Evolutionary conservation across 2,888 invertebrate species (phyloP).

Genomic region (Macrosoma leucophasiata): DNA sequence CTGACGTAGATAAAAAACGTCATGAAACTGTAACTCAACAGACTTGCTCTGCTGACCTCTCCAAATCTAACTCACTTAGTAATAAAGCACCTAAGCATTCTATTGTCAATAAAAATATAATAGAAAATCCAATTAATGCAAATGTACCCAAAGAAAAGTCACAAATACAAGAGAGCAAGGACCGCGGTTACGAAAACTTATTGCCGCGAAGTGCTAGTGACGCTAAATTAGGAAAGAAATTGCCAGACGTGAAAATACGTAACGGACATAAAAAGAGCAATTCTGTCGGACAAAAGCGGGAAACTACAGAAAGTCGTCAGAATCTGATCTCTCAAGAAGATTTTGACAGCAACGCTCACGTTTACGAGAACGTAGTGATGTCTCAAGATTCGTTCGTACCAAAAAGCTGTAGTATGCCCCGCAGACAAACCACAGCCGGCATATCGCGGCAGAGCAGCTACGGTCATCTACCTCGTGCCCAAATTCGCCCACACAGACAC

Average conservation of each 20-base stretch:
- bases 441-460: slow-evolving; percentile 60
- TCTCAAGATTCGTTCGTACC: slow-evolving; percentile 49
- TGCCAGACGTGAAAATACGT: slow-evolving; percentile 44
- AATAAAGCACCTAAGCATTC: slow-evolving; percentile 46
- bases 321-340: slow-evolving; percentile 64
- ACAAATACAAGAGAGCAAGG: slow-evolving; percentile 35
- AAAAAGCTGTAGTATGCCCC: slow-evolving; percentile 67
- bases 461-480: slow-evolving; percentile 55
- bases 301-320: slow-evolving; percentile 66
- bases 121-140: slow-evolving; percentile 31
- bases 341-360: slow-evolving; percentile 48
- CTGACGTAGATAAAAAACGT: slow-evolving; percentile 60
- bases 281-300: slow-evolving; percentile 61
- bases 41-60: slow-evolving; percentile 37
- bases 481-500: slow-evolving; percentile 50
- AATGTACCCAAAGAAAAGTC: slow-evolving; percentile 42
- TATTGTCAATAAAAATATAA: slow-evolving; percentile 37
- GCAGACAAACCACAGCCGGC: slow-evolving; percentile 48
- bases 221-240: slow-evolving; percentile 53
- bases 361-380: slow-evolving; percentile 61
- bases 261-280: slow-evolving; percentile 63
- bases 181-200: slow-evolving; percentile 59
- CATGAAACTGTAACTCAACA: slow-evolving; percentile 42
- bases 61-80: slow-evolving; percentile 42
- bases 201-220: slow-evolving; percentile 65